Conservation (phyloP, 2,797 vertebrate genomes). For the Nothura maculosa region DNA sequence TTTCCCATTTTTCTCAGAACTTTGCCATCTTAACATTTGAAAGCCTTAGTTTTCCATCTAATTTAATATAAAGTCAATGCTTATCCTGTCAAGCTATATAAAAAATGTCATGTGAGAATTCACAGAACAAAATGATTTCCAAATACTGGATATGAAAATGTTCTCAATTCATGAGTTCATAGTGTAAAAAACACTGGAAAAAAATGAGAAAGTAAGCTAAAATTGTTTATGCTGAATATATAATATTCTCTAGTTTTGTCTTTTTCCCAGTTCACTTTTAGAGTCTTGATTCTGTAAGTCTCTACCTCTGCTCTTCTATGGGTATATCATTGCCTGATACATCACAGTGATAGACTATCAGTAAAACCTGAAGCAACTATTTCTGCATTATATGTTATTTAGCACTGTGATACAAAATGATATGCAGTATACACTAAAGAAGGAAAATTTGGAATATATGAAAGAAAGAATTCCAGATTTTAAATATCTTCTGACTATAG, state of each 20-base stretch:
- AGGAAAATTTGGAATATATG: background rate
- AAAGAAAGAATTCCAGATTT: background rate
- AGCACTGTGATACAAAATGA: background rate
- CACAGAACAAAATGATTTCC: background rate
- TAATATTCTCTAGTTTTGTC: background rate
- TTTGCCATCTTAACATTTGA: background rate
- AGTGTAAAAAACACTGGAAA: background rate
- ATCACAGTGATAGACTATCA: rapidly evolving
- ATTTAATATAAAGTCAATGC: background rate
- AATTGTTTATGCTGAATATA: background rate
- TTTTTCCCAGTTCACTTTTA: background rate
- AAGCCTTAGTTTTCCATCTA: background rate
- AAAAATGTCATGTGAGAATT: background rate
- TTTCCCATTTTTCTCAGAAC: background rate
- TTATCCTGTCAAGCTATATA: background rate
- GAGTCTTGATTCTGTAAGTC: background rate
- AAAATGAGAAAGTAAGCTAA: background rate
- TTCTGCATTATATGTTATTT: background rate
- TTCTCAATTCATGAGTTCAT: background rate
- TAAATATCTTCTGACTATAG: background rate
- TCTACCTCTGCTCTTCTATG: background rate
- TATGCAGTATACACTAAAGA: background rate
- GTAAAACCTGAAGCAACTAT: background rate
- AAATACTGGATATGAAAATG: background rate
- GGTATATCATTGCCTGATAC: background rate